phyloP scores from a whole-genome alignment of 1,140 invertebrate species.

The Drosophila santomea region DNA sequence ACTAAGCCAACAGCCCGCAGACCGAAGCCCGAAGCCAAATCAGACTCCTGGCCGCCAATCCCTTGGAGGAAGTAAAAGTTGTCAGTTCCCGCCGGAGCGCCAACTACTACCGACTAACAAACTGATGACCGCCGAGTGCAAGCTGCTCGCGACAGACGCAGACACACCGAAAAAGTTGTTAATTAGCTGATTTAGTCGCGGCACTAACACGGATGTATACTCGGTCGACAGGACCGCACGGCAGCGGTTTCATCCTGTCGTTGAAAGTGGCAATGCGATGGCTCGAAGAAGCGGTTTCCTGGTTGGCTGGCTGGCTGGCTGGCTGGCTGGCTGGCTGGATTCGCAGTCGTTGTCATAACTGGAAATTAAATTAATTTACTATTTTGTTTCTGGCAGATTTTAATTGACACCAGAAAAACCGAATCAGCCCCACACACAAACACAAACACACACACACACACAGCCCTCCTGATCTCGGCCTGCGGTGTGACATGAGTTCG shows the following conservation, averaged over 20 bases:
- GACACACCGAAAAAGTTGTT: conserved; percentile 67
- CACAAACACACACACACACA: not conserved
- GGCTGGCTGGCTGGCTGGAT: conserved; percentile 1
- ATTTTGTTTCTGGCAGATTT: conserved; percentile 51
- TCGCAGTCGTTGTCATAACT: conserved; percentile 45
- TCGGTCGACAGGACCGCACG: conserved; percentile 42
- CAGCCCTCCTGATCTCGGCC: not conserved
- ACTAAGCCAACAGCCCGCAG: conserved; percentile 9
- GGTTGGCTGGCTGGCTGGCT: not conserved
- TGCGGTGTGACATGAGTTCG: conserved; percentile 51
- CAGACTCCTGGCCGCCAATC: not conserved
- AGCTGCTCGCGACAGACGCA: conserved; percentile 28
- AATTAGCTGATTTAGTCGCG: conserved; percentile 80
- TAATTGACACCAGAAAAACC: conserved; percentile 69
- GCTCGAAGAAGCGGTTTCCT: conserved; percentile 15
- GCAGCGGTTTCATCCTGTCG: conserved; percentile 52
- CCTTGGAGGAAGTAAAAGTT: conserved; percentile 15
- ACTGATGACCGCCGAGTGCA: conserved; percentile 70
- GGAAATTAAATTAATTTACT: conserved; percentile 71
- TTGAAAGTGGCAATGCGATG: conserved; percentile 7
- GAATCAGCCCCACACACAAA: not conserved
- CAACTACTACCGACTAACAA: conserved; percentile 18
- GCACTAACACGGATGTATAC: conserved; percentile 9
- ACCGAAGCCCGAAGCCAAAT: conserved; percentile 10
- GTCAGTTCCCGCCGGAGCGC: conserved; percentile 17